phyloP scores from a whole-genome alignment of 2,888 invertebrate species.

The Tipula vernalis region DNA sequence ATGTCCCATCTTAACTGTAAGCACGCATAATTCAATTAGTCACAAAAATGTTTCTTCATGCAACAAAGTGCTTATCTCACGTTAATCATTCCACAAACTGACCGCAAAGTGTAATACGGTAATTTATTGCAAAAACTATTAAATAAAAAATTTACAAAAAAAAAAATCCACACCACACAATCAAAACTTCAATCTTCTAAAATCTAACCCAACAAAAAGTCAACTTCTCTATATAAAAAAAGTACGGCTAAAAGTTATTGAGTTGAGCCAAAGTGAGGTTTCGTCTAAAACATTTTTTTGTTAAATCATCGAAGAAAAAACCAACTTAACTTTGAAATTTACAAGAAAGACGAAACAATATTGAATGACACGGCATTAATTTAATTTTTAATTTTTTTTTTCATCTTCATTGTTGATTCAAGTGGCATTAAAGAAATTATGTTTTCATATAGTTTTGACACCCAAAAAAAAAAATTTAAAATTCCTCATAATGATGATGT shows the following conservation, averaged over 20 bases:
- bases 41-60: background rate
- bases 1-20: background rate
- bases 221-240: background rate
- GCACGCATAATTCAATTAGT: background rate
- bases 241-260: background rate
- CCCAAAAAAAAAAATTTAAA: background rate
- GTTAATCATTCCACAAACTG: background rate
- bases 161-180: background rate
- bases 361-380: background rate
- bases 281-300: background rate
- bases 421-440: constrained; percentile 4
- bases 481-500: background rate
- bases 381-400: background rate
- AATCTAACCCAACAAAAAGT: background rate
- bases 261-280: background rate
- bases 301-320: background rate
- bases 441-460: constrained; percentile 4
- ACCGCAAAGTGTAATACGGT: background rate
- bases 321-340: background rate
- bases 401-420: background rate
- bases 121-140: background rate
- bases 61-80: background rate
- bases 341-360: background rate
- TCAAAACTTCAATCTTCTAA: background rate
- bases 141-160: background rate